Percentiles rank a stretch among this genome's conserved stretches.
Evolutionary conservation across 2,888 invertebrate genomes (phyloP).

Genomic region (Frankliniella fusca): DNA sequence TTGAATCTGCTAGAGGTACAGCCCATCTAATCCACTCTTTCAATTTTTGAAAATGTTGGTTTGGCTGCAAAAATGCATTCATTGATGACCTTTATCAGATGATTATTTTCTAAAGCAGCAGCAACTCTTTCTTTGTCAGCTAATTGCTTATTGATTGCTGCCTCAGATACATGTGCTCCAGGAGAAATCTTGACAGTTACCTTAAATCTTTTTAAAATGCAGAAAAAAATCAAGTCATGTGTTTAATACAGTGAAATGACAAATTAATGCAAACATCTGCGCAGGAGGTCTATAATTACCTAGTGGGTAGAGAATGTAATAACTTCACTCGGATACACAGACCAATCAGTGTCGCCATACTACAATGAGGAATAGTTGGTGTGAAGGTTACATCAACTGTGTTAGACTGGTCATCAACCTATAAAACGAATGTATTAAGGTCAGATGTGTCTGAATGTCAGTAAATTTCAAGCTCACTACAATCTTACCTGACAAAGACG

Average conservation of each 20-base stretch:
- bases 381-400: slow-evolving; percentile 78
- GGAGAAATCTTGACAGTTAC: slow-evolving; percentile 84
- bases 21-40: background rate
- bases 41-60: background rate
- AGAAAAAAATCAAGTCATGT: background rate
- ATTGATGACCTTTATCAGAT: slow-evolving; percentile 88
- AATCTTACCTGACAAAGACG: slow-evolving; percentile 58
- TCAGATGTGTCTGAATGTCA: background rate
- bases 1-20: no score
- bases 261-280: slow-evolving; percentile 45
- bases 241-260: background rate
- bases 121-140: slow-evolving; percentile 97
- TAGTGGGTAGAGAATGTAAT: slow-evolving; percentile 72
- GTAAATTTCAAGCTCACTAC: no score
- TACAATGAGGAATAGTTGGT: slow-evolving; percentile 98
- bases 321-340: slow-evolving; percentile 90
- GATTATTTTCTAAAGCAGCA: slow-evolving; percentile 91
- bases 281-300: slow-evolving; percentile 42
- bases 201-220: slow-evolving; percentile 56
- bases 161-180: slow-evolving; percentile 87
- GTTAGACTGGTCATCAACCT: slow-evolving; percentile 70
- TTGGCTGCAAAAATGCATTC: slow-evolving; percentile 63
- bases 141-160: slow-evolving; percentile 93
- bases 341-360: slow-evolving; percentile 88
- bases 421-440: background rate